Conservation (phyloP, 2,797 vertebrate genomes). For the Echeneis naucrates region DNA sequence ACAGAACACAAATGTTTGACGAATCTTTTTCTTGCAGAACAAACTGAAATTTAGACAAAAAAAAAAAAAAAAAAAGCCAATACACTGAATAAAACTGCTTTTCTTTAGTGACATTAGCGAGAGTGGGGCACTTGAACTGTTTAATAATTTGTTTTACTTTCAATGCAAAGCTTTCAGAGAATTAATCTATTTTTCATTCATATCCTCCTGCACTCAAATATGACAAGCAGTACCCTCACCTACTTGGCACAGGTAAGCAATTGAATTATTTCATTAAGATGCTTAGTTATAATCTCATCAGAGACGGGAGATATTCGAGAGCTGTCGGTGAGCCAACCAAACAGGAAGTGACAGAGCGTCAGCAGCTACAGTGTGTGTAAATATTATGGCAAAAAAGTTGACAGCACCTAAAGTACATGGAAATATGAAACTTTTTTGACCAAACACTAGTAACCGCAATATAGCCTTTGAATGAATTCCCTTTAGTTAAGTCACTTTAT, state of each 20-base stretch:
- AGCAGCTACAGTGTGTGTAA: no score
- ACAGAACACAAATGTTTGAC: no score
- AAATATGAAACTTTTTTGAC: no score
- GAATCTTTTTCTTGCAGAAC: no score
- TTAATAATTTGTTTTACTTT: no score
- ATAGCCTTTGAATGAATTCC: background rate
- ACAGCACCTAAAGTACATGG: background rate
- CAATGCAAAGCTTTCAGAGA: background rate
- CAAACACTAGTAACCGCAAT: background rate
- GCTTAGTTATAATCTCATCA: constrained; percentile 53
- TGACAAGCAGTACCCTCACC: constrained; percentile 11
- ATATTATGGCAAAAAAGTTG: background rate
- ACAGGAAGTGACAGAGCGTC: background rate
- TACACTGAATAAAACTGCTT: background rate
- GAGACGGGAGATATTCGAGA: constrained; percentile 28
- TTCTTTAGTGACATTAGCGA: no score
- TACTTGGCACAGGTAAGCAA: constrained; percentile 40
- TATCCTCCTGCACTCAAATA: constrained; percentile 1
- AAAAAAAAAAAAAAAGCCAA: no score
- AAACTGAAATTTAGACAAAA: no score
- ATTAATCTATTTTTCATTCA: constrained; percentile 7
- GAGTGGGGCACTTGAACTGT: no score
- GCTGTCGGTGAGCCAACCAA: constrained; percentile 10
- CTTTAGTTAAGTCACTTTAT: background rate
- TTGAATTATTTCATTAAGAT: constrained; percentile 55